Evolutionary conservation across 2,797 vertebrate genomes (phyloP), one percentile per base, ranked within the genome.

Genomic region (Sciurus vulgaris): DNA sequence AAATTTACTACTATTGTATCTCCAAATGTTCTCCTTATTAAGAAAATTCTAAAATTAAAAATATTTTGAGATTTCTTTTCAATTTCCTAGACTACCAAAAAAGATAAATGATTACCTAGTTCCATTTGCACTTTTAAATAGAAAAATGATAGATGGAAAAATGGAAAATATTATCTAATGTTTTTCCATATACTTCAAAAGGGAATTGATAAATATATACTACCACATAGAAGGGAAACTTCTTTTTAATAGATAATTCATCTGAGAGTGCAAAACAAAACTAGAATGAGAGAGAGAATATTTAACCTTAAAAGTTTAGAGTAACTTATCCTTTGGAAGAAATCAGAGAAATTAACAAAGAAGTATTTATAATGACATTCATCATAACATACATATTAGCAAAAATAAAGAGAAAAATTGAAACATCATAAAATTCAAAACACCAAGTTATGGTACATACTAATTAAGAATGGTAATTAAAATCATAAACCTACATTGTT

Each of bases 11-110:
- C 84, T 74, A 82, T 73, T 15, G 22, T 63, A 69, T 83, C 1
- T 89, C 72, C 7, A 35, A 2, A 72, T 72, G 81, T 81, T 77
- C 26, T 92, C 17, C 11, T 92, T 18, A 54, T 89, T 83, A 79
- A 74, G 14, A 78, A 5, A 79, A 94, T 69, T 83, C 72, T 74
- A 92, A 96, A 83, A 86, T 20, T 76, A 70, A 74, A 41, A 81
- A 22, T 12, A 81, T 22, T 94, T 93, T 81, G 35, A 56, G 9
- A 41, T 51, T 24, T 59, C 73, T 51, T 67, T 44, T 30, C 17
- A 47, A 11, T 78, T 72, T 86, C 73, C 35, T 47, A 77, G n/a
- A 85, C 20, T 81, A 10, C 5, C 51, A 24, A 59, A 59, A 17
- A 26, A 67, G 17, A 17, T 85, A 65, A 41, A 85, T 26, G 22